phyloP scores from a whole-genome alignment of 2,797 vertebrate genomes.

The Podarcis lilfordi region DNA sequence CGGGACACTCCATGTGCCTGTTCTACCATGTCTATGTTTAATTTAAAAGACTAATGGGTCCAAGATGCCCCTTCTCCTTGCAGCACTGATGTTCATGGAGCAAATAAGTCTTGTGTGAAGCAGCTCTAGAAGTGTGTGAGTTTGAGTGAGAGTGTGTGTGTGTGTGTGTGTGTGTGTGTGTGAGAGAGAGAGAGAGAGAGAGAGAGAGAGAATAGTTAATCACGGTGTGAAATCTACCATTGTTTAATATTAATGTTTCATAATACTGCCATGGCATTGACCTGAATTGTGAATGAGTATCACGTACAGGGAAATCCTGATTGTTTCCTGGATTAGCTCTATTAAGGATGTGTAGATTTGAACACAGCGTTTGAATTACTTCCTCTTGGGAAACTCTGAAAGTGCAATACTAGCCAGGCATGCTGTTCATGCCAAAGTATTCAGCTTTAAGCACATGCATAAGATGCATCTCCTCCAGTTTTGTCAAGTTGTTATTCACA shows the following conservation, averaged over 20 bases:
- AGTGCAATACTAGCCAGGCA: slow-evolving; percentile 66
- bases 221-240: background rate
- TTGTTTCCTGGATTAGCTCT: slow-evolving; percentile 80
- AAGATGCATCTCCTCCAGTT: slow-evolving; percentile 33
- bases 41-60: background rate
- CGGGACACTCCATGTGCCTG: background rate
- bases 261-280: slow-evolving; percentile 29
- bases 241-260: slow-evolving; percentile 14
- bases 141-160: background rate
- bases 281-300: slow-evolving; percentile 57
- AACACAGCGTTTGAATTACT: slow-evolving; percentile 76
- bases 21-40: background rate
- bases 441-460: slow-evolving; percentile 53
- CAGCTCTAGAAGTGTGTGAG: background rate
- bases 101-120: background rate
- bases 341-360: slow-evolving; percentile 76
- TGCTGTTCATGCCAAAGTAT: slow-evolving; percentile 54
- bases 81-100: background rate
- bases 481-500: background rate
- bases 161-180: background rate
- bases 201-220: background rate
- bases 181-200: background rate
- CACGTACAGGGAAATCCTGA: slow-evolving; percentile 60
- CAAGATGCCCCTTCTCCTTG: background rate
- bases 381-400: slow-evolving; percentile 79